Evolutionary conservation across 1,140 invertebrate genomes (phyloP), one percentile per base, ranked within the genome.

Genomic region (Macrobrachium rosenbergii): DNA sequence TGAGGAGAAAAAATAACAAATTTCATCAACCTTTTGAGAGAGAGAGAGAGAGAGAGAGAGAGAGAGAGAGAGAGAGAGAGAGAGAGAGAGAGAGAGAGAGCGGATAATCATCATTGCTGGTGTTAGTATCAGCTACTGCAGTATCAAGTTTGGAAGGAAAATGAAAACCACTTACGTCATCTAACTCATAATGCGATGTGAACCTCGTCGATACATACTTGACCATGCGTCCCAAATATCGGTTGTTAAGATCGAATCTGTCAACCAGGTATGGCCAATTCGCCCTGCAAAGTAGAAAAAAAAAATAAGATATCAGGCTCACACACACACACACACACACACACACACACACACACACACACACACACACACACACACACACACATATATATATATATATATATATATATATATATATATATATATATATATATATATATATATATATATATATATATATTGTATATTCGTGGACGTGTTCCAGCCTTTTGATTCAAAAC

Each of bases 161-260:
- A 23, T 3, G 7, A n/a, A 12, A 69, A 67, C 19, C 45, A 82
- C 79, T 82, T 80, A 89, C 89, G 23, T 90, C 89, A 3, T 72
- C 0, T n/a, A 90, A 83, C 16, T 87, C 78, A 1, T 14, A 37
- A 7, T 63, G 67, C 14, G 87, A 78, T 10, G 82, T 82, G 12
- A 90, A 88, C 16, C 83, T 73, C 17, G 83, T 80, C 8, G 60
- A 60, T 8, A 90, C 88, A 21, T 58, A 64, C 67, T 88, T 85
- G 7, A 90, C 83, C 69, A 83, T 86, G 7, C 81, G 69, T 0
- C 89, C 89, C 52, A 90, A 92, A 76, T 95, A 95, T 5, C 97
- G 94, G 90, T 97, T 95, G 91, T 97, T 97, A 0, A 97, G 92
- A 0, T 95, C 95, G 91, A 97, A 98, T 72, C 96, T 94, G 12